Conservation (phyloP, 2,797 vertebrate genomes). For the Onychomys leucogaster region DNA sequence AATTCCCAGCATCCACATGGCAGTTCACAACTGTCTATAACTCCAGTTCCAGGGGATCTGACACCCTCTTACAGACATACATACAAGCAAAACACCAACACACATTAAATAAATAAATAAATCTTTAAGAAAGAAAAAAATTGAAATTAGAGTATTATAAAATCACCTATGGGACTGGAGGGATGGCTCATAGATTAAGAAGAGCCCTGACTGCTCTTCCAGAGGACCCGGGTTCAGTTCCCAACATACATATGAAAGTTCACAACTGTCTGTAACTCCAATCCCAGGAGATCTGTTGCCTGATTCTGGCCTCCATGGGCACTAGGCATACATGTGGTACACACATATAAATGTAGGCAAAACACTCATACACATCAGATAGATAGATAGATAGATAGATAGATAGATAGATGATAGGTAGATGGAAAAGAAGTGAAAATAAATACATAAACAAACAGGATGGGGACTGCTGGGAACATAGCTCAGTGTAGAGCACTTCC, state of each 20-base stretch:
- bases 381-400: background rate
- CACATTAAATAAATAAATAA: background rate
- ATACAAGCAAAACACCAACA: background rate
- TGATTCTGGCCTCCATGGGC: background rate
- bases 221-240: background rate
- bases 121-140: background rate
- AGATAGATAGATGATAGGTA: too few species aligned
- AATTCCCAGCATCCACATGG: background rate
- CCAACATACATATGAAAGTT: background rate
- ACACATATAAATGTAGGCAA: background rate
- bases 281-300: background rate
- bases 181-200: background rate
- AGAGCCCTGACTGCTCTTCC: background rate
- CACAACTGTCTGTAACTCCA: background rate
- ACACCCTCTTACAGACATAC: background rate
- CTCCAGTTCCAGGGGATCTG: background rate
- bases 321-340: background rate
- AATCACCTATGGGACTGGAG: background rate
- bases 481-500: background rate
- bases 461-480: too few species aligned
- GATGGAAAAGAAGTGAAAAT: background rate
- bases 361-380: background rate
- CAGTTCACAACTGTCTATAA: background rate
- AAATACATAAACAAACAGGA: background rate
- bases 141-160: background rate